Conservation (phyloP, 1,140 invertebrate genomes). For the Anoplophora glabripennis region DNA sequence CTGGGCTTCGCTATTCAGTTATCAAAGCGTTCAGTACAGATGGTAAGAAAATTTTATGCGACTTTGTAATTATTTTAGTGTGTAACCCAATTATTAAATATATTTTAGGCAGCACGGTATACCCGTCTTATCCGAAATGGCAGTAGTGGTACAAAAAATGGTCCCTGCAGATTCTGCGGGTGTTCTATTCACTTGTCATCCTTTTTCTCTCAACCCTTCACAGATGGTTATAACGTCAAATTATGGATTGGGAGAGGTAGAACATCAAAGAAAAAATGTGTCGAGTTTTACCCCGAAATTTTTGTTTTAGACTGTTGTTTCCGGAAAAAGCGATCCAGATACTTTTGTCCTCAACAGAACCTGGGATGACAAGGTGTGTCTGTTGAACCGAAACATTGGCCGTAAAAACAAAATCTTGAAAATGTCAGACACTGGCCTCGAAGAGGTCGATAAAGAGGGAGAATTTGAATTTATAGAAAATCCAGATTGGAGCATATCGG, state of each 20-base stretch:
- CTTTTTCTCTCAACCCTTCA: constrained; percentile 63
- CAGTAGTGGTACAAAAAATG: constrained; percentile 80
- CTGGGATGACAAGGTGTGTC: constrained; percentile 50
- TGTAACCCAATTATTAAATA: too few species aligned
- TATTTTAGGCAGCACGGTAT: constrained; percentile 63
- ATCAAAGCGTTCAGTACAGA: constrained; percentile 71
- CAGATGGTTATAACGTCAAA: constrained; percentile 73
- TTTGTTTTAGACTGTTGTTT: constrained; percentile 68
- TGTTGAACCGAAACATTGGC: constrained; percentile 55
- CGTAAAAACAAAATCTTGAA: constrained; percentile 57
- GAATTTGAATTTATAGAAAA: constrained; percentile 15
- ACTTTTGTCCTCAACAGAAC: constrained; percentile 60
- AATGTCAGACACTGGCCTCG: constrained; percentile 45
- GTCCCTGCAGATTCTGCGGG: constrained; percentile 68
- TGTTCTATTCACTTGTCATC: constrained; percentile 78
- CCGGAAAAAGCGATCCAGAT: constrained; percentile 71
- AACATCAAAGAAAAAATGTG: constrained; percentile 1
- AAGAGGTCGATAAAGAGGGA: constrained; percentile 46
- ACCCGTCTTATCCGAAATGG: constrained; percentile 63
- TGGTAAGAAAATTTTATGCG: constrained; percentile 57
- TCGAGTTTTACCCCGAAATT: constrained; percentile 3
- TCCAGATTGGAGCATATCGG: constrained; percentile 52
- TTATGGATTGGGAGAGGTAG: constrained; percentile 77
- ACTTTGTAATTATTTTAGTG: constrained; percentile 52
- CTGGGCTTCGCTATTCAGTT: constrained; percentile 77